Conservation (phyloP, 2,797 vertebrate species). For the Molothrus aeneus region DNA sequence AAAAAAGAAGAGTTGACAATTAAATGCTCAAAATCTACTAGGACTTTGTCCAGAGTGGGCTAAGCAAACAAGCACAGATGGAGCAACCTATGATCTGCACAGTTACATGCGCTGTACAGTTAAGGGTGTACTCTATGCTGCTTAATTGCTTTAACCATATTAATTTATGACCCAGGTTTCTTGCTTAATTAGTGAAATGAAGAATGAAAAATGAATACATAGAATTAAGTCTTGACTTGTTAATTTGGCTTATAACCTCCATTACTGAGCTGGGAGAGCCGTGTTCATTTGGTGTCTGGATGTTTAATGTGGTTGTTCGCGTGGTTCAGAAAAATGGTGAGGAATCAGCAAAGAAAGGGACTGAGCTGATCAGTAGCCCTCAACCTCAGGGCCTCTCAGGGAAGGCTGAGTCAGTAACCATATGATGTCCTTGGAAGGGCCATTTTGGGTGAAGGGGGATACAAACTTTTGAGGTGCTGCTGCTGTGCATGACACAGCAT, state of each 20-base stretch:
- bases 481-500: not conserved
- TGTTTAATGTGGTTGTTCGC: not conserved
- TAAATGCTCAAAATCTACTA: slow-evolving; percentile 25
- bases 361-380: not conserved
- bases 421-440: not conserved
- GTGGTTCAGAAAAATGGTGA: not conserved
- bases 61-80: slow-evolving; percentile 53
- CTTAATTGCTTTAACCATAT: slow-evolving; percentile 5
- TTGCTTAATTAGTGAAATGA: slow-evolving; percentile 18
- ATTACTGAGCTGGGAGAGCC: not conserved
- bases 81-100: slow-evolving; percentile 30
- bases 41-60: slow-evolving; percentile 66
- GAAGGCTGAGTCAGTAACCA: not conserved
- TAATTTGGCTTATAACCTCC: not conserved
- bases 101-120: not conserved
- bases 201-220: not conserved
- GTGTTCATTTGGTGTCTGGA: not conserved
- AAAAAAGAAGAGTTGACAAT: slow-evolving; percentile 57
- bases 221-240: slow-evolving; percentile 26
- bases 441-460: not conserved
- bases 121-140: not conserved
- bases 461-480: not conserved
- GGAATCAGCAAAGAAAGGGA: not conserved
- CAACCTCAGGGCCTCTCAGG: not conserved
- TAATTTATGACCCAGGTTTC: not conserved